Conservation (phyloP, 2,113 vertebrate species). For the Gnathonemus longibarbis region DNA sequence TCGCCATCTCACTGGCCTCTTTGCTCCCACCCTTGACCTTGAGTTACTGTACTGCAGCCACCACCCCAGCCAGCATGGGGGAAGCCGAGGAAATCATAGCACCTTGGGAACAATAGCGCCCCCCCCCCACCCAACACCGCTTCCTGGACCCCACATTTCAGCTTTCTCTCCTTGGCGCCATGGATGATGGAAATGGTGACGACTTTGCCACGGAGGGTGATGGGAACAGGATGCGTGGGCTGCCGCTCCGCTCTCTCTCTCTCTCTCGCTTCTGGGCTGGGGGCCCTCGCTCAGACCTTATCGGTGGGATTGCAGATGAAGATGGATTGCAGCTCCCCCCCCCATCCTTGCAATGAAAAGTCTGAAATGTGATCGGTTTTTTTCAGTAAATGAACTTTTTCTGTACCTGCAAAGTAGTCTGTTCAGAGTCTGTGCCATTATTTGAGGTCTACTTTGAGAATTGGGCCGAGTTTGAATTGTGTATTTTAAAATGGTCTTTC, state of each 20-base stretch:
- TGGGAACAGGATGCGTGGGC: background rate
- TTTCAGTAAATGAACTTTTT: background rate
- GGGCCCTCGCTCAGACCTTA: background rate
- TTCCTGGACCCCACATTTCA: conserved; percentile 15
- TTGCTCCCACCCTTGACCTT: conserved; percentile 10
- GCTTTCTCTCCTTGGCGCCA: background rate
- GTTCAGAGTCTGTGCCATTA: background rate
- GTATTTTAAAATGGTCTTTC: background rate
- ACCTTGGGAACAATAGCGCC: conserved; percentile 14
- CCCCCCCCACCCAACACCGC: background rate
- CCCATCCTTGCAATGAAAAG: background rate
- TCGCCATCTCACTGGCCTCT: background rate
- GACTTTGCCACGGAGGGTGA: background rate
- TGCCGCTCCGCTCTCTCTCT: background rate
- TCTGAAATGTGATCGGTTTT: background rate
- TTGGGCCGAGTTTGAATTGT: background rate
- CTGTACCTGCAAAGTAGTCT: background rate
- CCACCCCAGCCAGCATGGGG: background rate
- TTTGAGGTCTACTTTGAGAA: background rate
- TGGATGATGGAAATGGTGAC: background rate
- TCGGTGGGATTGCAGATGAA: background rate
- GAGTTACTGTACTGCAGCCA: background rate
- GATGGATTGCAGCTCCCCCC: background rate
- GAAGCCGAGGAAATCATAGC: conserved; percentile 21
- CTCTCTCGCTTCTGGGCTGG: background rate